Conservation (phyloP, 2,888 invertebrate genomes). For the Phengaris arion region DNA sequence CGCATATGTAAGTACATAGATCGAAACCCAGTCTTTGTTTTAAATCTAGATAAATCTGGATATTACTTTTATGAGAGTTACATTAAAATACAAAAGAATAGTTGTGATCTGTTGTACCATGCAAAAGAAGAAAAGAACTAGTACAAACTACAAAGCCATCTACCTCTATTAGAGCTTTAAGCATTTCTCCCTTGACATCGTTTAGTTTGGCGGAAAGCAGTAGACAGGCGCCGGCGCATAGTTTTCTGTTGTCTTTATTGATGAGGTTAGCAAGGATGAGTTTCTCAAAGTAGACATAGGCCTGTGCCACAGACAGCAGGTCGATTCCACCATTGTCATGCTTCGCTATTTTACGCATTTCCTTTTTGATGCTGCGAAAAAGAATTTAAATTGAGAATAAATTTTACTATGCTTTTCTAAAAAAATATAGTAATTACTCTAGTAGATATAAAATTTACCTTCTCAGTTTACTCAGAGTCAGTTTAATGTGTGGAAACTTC, state of each 20-base stretch:
- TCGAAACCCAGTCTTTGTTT: too few species aligned
- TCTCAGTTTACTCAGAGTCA: slow-evolving; percentile 96
- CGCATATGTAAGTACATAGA: too few species aligned
- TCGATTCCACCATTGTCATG: slow-evolving; percentile 89
- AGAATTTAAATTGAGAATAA: background rate
- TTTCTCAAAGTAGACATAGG: slow-evolving; percentile 99
- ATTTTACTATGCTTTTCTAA: too few species aligned
- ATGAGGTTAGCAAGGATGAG: slow-evolving; percentile 94
- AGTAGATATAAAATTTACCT: slow-evolving; percentile 79
- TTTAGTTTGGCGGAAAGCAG: slow-evolving; percentile 97
- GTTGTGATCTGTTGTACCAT: background rate
- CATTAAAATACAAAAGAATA: too few species aligned
- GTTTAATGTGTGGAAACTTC: slow-evolving; percentile 95
- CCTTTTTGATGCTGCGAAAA: slow-evolving; percentile 90
- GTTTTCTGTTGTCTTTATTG: slow-evolving; percentile 96
- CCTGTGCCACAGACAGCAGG: slow-evolving; percentile 94
- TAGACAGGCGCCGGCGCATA: slow-evolving; percentile 97
- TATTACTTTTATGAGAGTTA: too few species aligned
- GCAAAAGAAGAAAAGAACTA: background rate
- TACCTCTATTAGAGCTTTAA: slow-evolving; percentile 94
- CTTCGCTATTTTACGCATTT: slow-evolving; percentile 95
- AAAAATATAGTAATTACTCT: too few species aligned
- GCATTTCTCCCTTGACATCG: slow-evolving; percentile 94
- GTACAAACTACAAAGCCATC: slow-evolving; percentile 21
- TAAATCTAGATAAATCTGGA: too few species aligned